Base-by-base conservation (phyloP, 1,140 invertebrate genomes). In the Notospermus geniculatus region DNA sequence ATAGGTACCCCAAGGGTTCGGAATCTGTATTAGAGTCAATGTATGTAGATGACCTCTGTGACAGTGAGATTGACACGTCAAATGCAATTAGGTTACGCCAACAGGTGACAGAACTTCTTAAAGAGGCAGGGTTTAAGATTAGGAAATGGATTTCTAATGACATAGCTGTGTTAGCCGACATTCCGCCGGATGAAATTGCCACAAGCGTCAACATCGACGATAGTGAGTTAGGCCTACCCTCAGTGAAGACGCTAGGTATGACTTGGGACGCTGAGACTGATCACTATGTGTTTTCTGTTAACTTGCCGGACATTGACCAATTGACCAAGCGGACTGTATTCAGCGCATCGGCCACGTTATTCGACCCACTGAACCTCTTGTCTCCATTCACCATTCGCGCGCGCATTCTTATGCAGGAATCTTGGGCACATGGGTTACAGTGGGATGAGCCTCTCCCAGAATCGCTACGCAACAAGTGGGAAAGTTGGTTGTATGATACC, bases 201-300 rank as follows among this genome's bases (percentile, higher is more conserved):
- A 36, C 32, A 36, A 15, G 5, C 5, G 32, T 36, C 5, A 36
- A 15, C 15, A 36, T 36, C 15, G 32, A 36, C 32, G 32, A 36
- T 15, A 36, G 15, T 15, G 32, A 36, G 15, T 15, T 36, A n/a
- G n/a, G n/a, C n/a, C n/a, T n/a, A n/a, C n/a, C n/a, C n/a, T n/a
- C n/a, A n/a, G n/a, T n/a, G n/a, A n/a, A n/a, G n/a, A n/a, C n/a
- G n/a, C n/a, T n/a, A n/a, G n/a, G n/a, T n/a, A n/a, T n/a, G 5
- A 36, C 15, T 4, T 66, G 66, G 66, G 22, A 19, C 15, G 60
- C 63, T 1, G 39, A 65, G 15, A n/a, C 30, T 19, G 64, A 61
- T 36, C 13, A 39, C 32, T 68, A 65, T 36, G 17, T 17, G 19
- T 55, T 25, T 55, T 4, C 13, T 7, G 54, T 30, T 7, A 55